Evolutionary conservation across 92 coral and sea anemone species (phyloP).

Genomic region (Umimayanthus chanpuru): DNA sequence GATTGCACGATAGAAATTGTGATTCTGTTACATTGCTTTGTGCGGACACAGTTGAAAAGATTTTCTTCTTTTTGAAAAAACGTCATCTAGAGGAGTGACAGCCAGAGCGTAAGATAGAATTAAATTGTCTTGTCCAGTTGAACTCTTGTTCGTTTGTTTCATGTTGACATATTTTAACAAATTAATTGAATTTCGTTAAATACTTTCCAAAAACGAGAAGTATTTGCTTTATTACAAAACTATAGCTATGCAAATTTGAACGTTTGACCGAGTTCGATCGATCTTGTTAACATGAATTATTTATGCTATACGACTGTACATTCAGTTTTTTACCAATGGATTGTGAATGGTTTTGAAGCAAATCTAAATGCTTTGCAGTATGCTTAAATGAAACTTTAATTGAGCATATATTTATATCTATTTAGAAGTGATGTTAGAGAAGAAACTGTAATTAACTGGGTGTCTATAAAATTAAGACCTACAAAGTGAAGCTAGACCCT

Average conservation of each 20-base stretch:
- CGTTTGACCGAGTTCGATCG: neutral
- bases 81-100: neutral
- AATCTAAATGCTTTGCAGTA: neutral
- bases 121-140: neutral
- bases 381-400: neutral
- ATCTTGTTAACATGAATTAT: slow-evolving; percentile 1
- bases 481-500: too few species aligned
- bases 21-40: neutral
- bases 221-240: neutral
- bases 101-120: neutral
- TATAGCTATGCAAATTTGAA: neutral
- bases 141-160: neutral
- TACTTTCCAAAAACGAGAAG: neutral
- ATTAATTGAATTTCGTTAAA: neutral
- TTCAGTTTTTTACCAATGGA: neutral
- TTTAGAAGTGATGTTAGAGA: too few species aligned
- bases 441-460: too few species aligned
- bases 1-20: neutral
- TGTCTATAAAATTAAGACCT: too few species aligned
- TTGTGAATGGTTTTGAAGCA: neutral
- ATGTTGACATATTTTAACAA: neutral
- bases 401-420: too few species aligned
- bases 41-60: neutral
- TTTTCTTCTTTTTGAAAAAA: neutral
- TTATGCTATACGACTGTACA: neutral